A percentile compares a stretch with the other conserved stretches of the same genome.
Evolutionary conservation across 2,113 vertebrate genomes (phyloP).

Genomic region (Microtus richardsoni): DNA sequence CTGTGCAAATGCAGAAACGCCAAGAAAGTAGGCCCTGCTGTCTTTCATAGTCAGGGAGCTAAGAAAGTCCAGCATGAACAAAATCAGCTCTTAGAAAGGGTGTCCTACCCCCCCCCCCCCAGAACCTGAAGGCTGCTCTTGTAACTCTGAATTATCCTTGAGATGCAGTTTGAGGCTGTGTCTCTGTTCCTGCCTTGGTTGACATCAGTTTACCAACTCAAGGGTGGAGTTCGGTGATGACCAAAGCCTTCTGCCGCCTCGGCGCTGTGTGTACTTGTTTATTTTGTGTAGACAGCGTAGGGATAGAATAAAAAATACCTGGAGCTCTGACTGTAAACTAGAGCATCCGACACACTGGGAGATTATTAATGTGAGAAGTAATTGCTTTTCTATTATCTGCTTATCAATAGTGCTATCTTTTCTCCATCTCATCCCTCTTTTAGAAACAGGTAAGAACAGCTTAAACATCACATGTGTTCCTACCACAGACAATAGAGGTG

Average conservation of each 20-base stretch:
- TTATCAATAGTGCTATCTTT: background rate
- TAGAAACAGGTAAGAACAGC: background rate
- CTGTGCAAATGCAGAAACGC: background rate
- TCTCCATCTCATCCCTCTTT: slow-evolving; percentile 35
- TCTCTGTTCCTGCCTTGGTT: background rate
- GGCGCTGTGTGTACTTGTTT: background rate
- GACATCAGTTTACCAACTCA: background rate
- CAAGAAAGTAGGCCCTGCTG: background rate
- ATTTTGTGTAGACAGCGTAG: background rate
- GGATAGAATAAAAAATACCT: background rate
- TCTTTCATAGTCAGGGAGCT: background rate
- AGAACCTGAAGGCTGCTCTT: background rate
- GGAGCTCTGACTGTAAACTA: background rate
- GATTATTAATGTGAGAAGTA: background rate
- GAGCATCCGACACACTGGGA: background rate
- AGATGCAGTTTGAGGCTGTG: background rate
- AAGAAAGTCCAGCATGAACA: background rate
- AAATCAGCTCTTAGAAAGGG: background rate
- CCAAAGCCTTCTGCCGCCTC: background rate
- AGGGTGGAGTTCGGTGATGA: background rate
- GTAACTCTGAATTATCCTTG: background rate
- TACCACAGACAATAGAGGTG: background rate
- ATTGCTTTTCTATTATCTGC: background rate
- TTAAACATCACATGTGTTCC: background rate
- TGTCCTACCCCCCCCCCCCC: fast-evolving